phyloP scores from a whole-genome alignment of 2,888 invertebrate species.

The Sicus ferrugineus region DNA sequence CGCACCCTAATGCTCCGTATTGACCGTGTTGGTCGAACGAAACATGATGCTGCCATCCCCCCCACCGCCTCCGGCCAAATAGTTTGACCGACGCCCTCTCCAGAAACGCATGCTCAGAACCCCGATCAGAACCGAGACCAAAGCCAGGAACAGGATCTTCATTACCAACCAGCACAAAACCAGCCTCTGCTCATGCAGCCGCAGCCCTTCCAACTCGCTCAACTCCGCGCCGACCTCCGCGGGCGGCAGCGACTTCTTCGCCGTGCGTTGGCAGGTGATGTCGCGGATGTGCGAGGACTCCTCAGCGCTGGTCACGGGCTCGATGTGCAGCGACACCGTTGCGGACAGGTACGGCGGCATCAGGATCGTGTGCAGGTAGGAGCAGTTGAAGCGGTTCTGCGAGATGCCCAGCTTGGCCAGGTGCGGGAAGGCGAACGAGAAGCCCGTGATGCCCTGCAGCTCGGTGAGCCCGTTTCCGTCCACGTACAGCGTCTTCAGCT shows the following conservation, averaged over 20 bases:
- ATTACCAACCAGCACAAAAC: conserved; percentile 53
- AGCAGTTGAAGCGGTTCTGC: conserved; percentile 60
- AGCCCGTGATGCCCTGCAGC: conserved; percentile 55
- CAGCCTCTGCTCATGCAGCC: conserved; percentile 52
- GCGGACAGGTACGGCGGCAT: conserved; percentile 55
- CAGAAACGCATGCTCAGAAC: conserved; percentile 43
- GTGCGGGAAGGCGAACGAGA: conserved; percentile 56
- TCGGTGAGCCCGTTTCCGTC: conserved; percentile 60
- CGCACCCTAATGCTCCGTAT: conserved; percentile 44
- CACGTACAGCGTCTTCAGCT: conserved; percentile 56
- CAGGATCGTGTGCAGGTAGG: conserved; percentile 58
- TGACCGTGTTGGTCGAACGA: conserved; percentile 58
- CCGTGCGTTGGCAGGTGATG: conserved; percentile 54
- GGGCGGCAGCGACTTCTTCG: conserved; percentile 28
- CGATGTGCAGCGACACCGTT: conserved; percentile 55
- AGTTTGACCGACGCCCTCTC: conserved; percentile 36
- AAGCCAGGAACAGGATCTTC: conserved; percentile 49
- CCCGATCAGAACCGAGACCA: conserved; percentile 44
- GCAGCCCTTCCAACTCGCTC: conserved; percentile 46
- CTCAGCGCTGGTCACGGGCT: conserved; percentile 51
- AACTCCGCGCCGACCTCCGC: conserved; percentile 32
- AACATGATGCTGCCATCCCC: conserved; percentile 57
- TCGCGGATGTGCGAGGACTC: conserved; percentile 61
- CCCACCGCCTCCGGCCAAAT: conserved; percentile 48
- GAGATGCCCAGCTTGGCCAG: conserved; percentile 58